These are phyloP conservation scores for Astyanax mexicanus DNA, from an alignment of 2,797 vertebrate genomes.

Conservation along the genomic window DNA sequence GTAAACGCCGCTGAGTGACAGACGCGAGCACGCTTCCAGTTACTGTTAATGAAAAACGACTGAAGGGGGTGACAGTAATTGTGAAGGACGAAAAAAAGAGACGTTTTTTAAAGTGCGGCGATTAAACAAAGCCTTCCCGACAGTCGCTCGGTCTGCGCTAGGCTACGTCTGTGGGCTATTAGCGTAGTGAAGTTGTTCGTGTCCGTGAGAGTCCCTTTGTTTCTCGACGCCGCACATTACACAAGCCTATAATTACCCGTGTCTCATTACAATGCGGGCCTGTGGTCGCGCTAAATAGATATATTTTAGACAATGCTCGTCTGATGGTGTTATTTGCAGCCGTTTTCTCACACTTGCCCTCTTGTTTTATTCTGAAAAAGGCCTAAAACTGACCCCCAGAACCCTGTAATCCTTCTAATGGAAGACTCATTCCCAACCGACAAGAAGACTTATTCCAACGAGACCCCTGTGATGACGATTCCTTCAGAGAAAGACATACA, in stretches of 20 bases:
- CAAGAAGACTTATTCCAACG: not conserved
- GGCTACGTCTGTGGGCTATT: slow-evolving; percentile 43
- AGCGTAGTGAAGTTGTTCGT: slow-evolving; percentile 21
- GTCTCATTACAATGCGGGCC: slow-evolving; percentile 8
- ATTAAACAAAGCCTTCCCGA: slow-evolving; percentile 35
- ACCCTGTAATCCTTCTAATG: not conserved
- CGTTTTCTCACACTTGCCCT: too few species aligned
- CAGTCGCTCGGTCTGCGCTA: slow-evolving; percentile 29
- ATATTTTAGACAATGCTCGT: not conserved
- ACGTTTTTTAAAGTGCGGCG: slow-evolving; percentile 28
- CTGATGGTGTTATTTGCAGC: not conserved
- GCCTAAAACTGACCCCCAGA: too few species aligned
- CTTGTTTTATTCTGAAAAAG: not conserved
- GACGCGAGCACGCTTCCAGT: not conserved
- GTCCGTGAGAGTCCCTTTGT: slow-evolving; percentile 29
- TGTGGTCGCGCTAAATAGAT: not conserved
- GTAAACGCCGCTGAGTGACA: not conserved
- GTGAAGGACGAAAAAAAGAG: not conserved
- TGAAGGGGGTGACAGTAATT: slow-evolving; percentile 16
- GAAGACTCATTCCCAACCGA: not conserved
- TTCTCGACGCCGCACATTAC: slow-evolving; percentile 21
- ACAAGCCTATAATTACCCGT: slow-evolving; percentile 47
- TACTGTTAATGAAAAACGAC: slow-evolving; percentile 3
- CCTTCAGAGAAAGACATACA: too few species aligned
- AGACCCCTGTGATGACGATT: not conserved